A percentile compares a stretch with the other conserved stretches of the same genome.
phyloP scores from a whole-genome alignment of 2,113 vertebrate species.

The Porphyrio hochstetteri region DNA sequence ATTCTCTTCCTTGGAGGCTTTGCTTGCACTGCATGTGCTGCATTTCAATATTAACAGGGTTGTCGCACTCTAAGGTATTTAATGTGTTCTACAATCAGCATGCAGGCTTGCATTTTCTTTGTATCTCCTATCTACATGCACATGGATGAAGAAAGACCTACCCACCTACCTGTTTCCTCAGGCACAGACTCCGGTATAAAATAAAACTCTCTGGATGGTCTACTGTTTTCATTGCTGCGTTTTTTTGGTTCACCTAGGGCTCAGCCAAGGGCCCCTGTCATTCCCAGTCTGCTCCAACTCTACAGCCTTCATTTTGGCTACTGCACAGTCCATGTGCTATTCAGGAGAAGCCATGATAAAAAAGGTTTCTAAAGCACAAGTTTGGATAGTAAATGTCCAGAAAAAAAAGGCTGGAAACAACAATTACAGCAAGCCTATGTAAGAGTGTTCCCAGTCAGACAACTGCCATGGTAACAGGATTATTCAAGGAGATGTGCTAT shows the following conservation, averaged over 20 bases:
- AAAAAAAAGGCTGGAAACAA: not conserved
- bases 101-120: not conserved
- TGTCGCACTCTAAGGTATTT: not conserved
- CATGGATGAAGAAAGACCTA: not conserved
- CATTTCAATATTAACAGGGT: not conserved
- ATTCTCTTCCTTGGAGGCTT: not conserved
- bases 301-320: not conserved
- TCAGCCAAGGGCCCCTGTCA: not conserved
- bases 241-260: not conserved
- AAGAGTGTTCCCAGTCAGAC: not conserved
- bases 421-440: not conserved
- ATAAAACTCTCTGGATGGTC: not conserved
- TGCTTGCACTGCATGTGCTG: not conserved
- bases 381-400: not conserved
- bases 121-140: not conserved
- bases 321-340: not conserved
- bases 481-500: not conserved
- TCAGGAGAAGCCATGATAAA: not conserved
- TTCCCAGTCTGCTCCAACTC: not conserved
- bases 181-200: not conserved
- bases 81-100: not conserved
- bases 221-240: not conserved
- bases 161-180: not conserved
- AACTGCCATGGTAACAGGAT: not conserved
- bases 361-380: not conserved